phyloP scores from a whole-genome alignment of 2,797 vertebrate genomes.

The Sebastes glaucus region DNA sequence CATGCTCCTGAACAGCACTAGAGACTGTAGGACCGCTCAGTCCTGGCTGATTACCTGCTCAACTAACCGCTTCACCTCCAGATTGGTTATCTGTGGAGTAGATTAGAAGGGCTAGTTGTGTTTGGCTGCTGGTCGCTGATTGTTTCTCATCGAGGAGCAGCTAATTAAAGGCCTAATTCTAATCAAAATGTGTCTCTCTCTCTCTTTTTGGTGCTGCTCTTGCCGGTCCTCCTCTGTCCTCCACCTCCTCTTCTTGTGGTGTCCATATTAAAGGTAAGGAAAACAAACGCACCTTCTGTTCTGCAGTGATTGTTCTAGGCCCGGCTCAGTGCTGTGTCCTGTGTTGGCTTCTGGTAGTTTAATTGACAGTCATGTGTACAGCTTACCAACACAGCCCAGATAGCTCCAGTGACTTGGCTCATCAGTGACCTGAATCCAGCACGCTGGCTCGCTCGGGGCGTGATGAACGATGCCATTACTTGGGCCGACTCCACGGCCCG shows the following conservation, averaged over 20 bases:
- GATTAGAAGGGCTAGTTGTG: neutral
- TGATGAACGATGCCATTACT: neutral
- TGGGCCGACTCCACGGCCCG: neutral
- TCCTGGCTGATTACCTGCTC: constrained; percentile 11
- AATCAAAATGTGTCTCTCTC: constrained; percentile 4
- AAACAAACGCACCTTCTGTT: neutral
- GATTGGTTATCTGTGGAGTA: neutral
- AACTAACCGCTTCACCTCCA: neutral
- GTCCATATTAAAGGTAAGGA: constrained; percentile 43
- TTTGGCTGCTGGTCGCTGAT: neutral
- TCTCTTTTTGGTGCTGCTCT: constrained; percentile 30
- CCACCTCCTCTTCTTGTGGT: neutral
- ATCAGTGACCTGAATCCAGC: neutral
- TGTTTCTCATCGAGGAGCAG: neutral
- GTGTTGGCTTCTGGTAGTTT: neutral
- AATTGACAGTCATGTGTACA: neutral
- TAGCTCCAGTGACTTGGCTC: neutral
- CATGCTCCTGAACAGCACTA: neutral
- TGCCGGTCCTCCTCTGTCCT: neutral
- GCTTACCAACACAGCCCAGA: neutral
- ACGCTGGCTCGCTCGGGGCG: neutral
- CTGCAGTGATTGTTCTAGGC: neutral
- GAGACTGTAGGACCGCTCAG: neutral
- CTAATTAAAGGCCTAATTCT: neutral
- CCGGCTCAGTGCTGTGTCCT: neutral